Conservation (phyloP, 2,888 invertebrate species). For the Rhagium mordax region DNA sequence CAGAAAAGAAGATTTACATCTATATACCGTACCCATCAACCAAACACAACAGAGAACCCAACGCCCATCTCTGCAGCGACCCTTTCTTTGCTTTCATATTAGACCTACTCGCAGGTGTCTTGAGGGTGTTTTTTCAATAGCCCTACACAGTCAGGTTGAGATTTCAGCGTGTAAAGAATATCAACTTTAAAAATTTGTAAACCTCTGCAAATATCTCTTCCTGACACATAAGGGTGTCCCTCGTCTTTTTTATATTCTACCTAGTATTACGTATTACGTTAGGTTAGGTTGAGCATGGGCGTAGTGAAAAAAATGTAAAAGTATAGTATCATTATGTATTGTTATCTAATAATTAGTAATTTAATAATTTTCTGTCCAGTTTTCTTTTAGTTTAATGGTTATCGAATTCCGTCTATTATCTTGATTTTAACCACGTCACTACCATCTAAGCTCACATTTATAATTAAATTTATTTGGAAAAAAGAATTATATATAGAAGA, state of each 20-base stretch:
- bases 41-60: constrained; percentile 21
- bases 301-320: not conserved
- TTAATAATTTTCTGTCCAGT: no score
- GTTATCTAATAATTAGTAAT: no score
- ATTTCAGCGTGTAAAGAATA: constrained; percentile 37
- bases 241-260: constrained; percentile 27
- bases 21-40: not conserved
- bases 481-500: no score
- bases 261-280: constrained; percentile 29
- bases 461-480: no score
- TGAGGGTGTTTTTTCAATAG: constrained; percentile 48
- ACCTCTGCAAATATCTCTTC: constrained; percentile 38
- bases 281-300: constrained; percentile 9
- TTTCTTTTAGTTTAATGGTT: no score
- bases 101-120: constrained; percentile 46
- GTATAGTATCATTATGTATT: no score
- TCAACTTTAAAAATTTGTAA: constrained; percentile 30
- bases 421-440: no score
- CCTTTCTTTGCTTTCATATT: constrained; percentile 15
- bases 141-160: constrained; percentile 30
- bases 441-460: no score
- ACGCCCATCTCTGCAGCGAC: constrained; percentile 14
- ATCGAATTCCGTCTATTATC: no score
- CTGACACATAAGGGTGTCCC: constrained; percentile 37
- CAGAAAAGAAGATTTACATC: constrained; percentile 10